phyloP scores from a whole-genome alignment of 1,140 invertebrate genomes.

The Pissodes strobi region DNA sequence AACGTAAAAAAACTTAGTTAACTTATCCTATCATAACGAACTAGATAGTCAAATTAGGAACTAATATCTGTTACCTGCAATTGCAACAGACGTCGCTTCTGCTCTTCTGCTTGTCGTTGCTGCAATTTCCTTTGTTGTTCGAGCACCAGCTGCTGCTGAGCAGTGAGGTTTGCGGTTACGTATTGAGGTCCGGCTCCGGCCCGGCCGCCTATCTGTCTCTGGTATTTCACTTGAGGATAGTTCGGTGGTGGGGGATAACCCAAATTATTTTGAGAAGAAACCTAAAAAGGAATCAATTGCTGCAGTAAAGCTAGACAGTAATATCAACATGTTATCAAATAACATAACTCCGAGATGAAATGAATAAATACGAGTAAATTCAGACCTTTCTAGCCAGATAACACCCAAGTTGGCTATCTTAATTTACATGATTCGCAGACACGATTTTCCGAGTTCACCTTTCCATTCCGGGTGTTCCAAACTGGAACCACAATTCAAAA shows the following conservation, averaged over 20 bases:
- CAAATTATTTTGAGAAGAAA: slow-evolving; percentile 34
- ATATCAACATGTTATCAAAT: no score
- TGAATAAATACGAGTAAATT: no score
- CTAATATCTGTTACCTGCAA: slow-evolving; percentile 57
- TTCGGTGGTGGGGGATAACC: slow-evolving; percentile 57
- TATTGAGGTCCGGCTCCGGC: slow-evolving; percentile 20
- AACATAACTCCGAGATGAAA: no score
- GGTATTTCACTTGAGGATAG: slow-evolving; percentile 49
- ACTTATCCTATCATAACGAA: not conserved
- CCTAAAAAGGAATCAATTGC: no score
- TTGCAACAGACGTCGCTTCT: slow-evolving; percentile 60
- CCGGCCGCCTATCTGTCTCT: slow-evolving; percentile 16
- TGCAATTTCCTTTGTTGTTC: slow-evolving; percentile 46
- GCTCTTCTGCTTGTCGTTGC: slow-evolving; percentile 54
- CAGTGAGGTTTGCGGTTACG: slow-evolving; percentile 17
- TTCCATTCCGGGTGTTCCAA: no score
- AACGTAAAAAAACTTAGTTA: slow-evolving; percentile 44
- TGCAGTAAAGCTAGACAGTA: no score
- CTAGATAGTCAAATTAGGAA: not conserved
- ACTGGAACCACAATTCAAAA: no score
- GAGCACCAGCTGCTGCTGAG: slow-evolving; percentile 52
- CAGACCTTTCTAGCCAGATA: no score
- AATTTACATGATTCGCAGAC: no score
- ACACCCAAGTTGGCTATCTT: no score
- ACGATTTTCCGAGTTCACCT: no score